These are phyloP conservation scores for Eremophila alpestris DNA, from an alignment of 2,797 vertebrate genomes.

Conservation along the genomic window DNA sequence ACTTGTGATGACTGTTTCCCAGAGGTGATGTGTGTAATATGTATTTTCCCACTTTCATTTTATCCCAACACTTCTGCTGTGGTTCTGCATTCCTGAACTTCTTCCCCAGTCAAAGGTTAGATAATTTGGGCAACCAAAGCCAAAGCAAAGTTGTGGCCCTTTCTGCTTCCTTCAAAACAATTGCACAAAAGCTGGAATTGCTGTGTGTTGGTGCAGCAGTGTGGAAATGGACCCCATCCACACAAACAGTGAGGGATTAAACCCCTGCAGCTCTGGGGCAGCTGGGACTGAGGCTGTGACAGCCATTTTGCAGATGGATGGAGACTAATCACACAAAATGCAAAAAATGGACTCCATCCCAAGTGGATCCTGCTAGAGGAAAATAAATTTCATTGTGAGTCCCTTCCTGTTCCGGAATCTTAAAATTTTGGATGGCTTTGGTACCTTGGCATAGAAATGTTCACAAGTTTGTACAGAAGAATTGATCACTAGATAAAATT, in stretches of 20 bases:
- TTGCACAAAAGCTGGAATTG: neutral
- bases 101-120: conserved; percentile 57
- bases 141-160: neutral
- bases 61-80: conserved; percentile 52
- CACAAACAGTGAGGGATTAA: neutral
- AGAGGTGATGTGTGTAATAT: conserved; percentile 74
- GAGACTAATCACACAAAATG: neutral
- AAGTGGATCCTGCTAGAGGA: neutral
- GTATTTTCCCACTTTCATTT: conserved; percentile 63
- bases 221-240: neutral
- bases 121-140: conserved; percentile 24
- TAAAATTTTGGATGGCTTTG: neutral
- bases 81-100: conserved; percentile 57
- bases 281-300: neutral
- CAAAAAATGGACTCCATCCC: neutral
- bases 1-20: conserved; percentile 73
- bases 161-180: neutral
- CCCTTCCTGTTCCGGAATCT: neutral
- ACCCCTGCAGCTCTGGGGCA: neutral
- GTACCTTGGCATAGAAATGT: neutral
- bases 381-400: neutral
- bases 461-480: neutral
- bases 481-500: neutral
- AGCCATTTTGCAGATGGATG: neutral
- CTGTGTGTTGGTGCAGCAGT: neutral